Conservation (phyloP, 2,113 vertebrate species). For the Lepisosteus osseus region DNA sequence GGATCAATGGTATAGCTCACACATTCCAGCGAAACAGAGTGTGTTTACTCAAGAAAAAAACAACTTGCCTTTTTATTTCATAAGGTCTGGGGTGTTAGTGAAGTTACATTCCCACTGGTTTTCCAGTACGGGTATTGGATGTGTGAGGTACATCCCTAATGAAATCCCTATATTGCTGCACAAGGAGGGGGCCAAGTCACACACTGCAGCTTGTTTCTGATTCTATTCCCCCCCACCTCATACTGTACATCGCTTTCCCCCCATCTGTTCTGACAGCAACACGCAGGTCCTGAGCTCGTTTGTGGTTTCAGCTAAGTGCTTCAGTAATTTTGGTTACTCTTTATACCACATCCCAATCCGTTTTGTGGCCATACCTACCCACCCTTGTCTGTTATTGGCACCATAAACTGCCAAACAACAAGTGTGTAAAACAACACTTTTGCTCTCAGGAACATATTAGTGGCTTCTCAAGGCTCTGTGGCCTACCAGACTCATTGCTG, state of each 20-base stretch:
- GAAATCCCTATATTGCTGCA: background rate
- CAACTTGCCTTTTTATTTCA: background rate
- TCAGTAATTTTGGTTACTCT: slow-evolving; percentile 5
- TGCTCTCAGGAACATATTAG: background rate
- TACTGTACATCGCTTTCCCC: background rate
- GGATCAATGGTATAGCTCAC: too few relatives aligned
- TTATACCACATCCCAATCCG: slow-evolving; percentile 1
- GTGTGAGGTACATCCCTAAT: background rate
- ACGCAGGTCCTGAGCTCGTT: background rate
- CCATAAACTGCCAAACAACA: background rate
- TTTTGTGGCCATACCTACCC: slow-evolving; percentile 5
- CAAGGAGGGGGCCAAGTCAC: background rate
- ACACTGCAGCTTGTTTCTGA: background rate
- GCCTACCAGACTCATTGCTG: background rate
- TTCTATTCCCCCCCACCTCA: background rate
- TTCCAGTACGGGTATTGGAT: background rate
- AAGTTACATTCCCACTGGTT: background rate
- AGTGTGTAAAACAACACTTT: background rate
- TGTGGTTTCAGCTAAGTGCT: slow-evolving; percentile 5
- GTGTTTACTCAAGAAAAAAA: background rate
- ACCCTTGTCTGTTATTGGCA: background rate
- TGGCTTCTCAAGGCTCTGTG: background rate
- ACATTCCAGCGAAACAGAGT: too few relatives aligned
- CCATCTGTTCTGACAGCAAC: background rate
- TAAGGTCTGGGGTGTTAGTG: background rate